A percentile compares a stretch with the other conserved stretches of the same genome.
Evolutionary conservation across 37 sponge, comb jelly and placozoan genomes (phyloP).

Genomic region (Bolinopsis microptera): DNA sequence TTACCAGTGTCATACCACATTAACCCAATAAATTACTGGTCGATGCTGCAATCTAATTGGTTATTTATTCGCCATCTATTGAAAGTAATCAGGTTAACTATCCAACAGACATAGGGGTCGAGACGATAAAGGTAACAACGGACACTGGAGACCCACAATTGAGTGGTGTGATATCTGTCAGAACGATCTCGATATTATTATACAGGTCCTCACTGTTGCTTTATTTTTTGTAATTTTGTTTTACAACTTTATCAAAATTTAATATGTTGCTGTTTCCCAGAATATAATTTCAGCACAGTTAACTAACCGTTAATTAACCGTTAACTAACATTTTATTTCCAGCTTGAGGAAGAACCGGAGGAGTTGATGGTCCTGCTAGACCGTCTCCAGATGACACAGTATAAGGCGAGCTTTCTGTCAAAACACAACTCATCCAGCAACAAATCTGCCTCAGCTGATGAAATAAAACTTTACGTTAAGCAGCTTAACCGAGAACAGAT

Average conservation of each 20-base stretch:
- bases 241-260: too few relatives aligned
- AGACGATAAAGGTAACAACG: background rate
- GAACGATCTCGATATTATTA: conserved; percentile 1
- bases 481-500: background rate
- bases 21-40: too few relatives aligned
- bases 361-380: background rate
- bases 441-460: background rate
- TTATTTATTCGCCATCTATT: too few relatives aligned
- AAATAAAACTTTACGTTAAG: background rate
- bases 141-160: background rate
- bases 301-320: too few relatives aligned
- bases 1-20: too few relatives aligned
- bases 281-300: too few relatives aligned
- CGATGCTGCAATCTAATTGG: too few relatives aligned
- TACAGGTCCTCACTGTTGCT: background rate
- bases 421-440: background rate
- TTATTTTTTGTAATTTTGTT: too few relatives aligned
- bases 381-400: background rate
- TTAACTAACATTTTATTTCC: too few relatives aligned
- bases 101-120: background rate
- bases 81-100: too few relatives aligned
- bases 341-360: background rate
- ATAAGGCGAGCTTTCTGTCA: background rate
- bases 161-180: background rate
- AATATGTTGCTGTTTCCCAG: too few relatives aligned